Percentiles rank a stretch among this genome's conserved stretches.
phyloP scores from a whole-genome alignment of 2,113 vertebrate genomes.

The Microcebus jonahi region DNA sequence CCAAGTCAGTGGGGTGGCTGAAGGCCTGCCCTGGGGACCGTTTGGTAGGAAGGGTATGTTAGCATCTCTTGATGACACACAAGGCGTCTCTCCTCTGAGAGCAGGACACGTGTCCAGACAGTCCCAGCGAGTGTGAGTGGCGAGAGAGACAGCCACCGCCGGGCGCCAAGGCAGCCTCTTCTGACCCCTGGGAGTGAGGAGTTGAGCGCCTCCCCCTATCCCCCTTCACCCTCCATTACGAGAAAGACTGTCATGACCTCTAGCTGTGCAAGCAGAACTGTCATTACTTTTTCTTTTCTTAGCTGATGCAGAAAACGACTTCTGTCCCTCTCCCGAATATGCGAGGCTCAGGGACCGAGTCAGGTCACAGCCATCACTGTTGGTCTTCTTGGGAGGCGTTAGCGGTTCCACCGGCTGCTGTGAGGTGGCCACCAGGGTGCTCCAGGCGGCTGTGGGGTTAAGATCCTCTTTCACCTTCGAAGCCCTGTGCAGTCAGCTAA shows the following conservation, averaged over 20 bases:
- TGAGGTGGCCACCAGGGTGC: too few relatives aligned
- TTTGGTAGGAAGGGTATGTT: conserved; percentile 77
- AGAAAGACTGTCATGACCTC: conserved; percentile 12
- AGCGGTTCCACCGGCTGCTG: not conserved
- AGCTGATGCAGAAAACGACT: not conserved
- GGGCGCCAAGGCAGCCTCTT: conserved; percentile 33
- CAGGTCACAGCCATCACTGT: fast-evolving
- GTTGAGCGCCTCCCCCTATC: not conserved
- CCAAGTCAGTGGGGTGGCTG: conserved; percentile 43
- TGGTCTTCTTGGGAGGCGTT: not conserved
- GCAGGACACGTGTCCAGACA: conserved; percentile 74
- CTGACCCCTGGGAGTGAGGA: conserved; percentile 13
- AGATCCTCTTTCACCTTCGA: not conserved
- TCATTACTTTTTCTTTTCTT: not conserved
- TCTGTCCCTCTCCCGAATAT: not conserved
- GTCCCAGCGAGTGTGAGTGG: conserved; percentile 64
- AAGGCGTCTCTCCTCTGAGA: conserved; percentile 72
- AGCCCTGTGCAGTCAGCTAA: not conserved
- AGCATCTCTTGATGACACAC: conserved; percentile 69
- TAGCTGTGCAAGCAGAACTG: not conserved
- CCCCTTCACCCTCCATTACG: not conserved
- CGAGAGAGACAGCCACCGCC: conserved; percentile 70
- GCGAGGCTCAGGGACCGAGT: fast-evolving
- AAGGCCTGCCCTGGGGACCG: conserved; percentile 54
- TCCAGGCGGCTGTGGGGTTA: too few relatives aligned